Evolutionary conservation across 2,797 vertebrate species (phyloP), one percentile per base, ranked within the genome.

Genomic region (Tragopan temminckii): DNA sequence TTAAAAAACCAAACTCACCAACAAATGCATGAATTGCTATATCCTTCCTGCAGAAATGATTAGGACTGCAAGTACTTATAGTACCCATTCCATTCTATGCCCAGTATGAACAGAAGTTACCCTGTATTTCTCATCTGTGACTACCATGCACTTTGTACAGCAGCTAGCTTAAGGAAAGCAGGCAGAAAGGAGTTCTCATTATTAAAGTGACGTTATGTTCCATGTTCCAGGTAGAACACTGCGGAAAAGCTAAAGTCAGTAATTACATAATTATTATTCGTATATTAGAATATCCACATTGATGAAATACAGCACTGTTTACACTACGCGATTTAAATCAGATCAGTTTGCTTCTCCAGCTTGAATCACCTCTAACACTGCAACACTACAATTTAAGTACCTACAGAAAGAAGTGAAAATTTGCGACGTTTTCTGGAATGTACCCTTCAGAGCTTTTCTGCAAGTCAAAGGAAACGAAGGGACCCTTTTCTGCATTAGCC

Each of bases 1-100:
- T 82, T 64, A 48, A 94, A 94, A 91, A 52, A 17, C 10, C 55
- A 66, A 82, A 88, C 59, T 72, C 81, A 94, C 92, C 75, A 80
- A 16, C 43, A 96, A 64, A 61, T 76, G 88, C 50, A 84, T 80
- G 53, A 94, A 87, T 36, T 80, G 79, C 71, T 88, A 38, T 40
- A 87, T 76, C 69, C 21, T 74, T 94, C 62, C 67, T 57, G 58
- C 5, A 77, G 74, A 91, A 92, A 85, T 53, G 35, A 87, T 33
- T 33, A 81, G 69, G 53, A 72, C 70, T 90, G 38, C 68, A 75
- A 89, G 58, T 17, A 31, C 70, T 79, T 93, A 13, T 17, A 82
- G 88, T 45, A 83, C 43, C 63, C 62, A 74, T 38, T 77, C 84
- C 58, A 36, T 69, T 85, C 42, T 57, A 72, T 70, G 58, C 24